Base-by-base conservation (phyloP, 1,140 invertebrate genomes). In the Leguminivora glycinivorella region DNA sequence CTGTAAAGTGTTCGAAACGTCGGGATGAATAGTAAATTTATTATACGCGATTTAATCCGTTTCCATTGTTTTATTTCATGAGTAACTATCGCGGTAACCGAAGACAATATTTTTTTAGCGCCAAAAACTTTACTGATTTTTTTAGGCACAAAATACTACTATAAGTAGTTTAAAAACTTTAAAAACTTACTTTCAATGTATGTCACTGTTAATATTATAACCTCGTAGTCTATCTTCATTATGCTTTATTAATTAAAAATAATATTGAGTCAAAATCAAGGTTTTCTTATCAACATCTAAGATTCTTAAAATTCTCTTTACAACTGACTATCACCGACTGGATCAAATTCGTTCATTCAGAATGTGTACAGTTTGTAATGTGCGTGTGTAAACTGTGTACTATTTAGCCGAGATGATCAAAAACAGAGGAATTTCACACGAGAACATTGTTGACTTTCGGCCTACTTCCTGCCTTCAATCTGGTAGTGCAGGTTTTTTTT, bases 381-480 rank as follows among this genome's bases (percentile, higher is more conserved):
- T 47, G n/a, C 47, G 47, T n/a, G 19, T 22, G 22, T 19, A 52
- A 52, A 52, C 47, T 7, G 14, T 52, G 2, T 47, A 47, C n/a
- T 52, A 22, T 52, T 52, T 52, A 52, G 7, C 17, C 47, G 47
- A 9, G 19, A 52, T 52, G 10, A 22, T 22, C 19, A 52, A 9
- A 52, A 52, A 5, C 19, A 52, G 6, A 1, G 19, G 47, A 22
- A 52, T 52, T 52, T 52, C 47, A 52, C 47, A 52, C 47, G 47
- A 52, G 47, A 52, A 52, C 34, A 38, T 22, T 52, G 47, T 52
- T 52, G 47, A 52, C 19, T 52, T 52, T 47, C 5, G 43, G n/a
- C 3, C 17, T 47, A 19, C 43, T 47, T 47, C 43, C 43, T 47
- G 43, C 38, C 5, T 34, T n/a, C 40, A 43, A 43, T 43, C 40